Evolutionary conservation across 2,888 invertebrate species (phyloP).

Genomic region (Omphaloscelis lunosa): DNA sequence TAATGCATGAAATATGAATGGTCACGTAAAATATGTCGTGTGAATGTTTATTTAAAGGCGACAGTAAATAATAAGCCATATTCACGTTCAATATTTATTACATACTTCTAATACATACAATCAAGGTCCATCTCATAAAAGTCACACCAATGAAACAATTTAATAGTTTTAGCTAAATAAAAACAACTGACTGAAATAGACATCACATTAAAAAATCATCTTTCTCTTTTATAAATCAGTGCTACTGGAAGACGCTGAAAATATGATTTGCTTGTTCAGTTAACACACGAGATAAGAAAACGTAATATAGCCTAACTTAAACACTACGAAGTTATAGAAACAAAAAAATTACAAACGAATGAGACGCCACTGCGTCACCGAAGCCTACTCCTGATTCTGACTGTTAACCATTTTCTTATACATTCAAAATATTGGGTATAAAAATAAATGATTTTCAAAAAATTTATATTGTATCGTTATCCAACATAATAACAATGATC

Average conservation of each 20-base stretch:
- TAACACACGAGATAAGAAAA: constrained; percentile 72
- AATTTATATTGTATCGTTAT: constrained; percentile 75
- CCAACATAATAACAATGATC: constrained; percentile 79
- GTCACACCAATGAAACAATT: constrained; percentile 86
- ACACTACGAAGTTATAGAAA: constrained; percentile 66
- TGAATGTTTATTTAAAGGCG: constrained; percentile 3
- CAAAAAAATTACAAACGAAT: constrained; percentile 57
- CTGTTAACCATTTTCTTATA: constrained; percentile 73
- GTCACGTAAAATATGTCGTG: constrained; percentile 1
- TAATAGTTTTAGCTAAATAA: constrained; percentile 77
- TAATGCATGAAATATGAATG: constrained; percentile 13
- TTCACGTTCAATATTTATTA: constrained; percentile 87
- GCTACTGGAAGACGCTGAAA: constrained; percentile 87
- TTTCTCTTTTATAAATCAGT: constrained; percentile 75
- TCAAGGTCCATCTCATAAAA: constrained; percentile 85
- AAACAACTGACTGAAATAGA: constrained; percentile 84
- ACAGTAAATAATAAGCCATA: constrained; percentile 68
- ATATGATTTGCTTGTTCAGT: constrained; percentile 68
- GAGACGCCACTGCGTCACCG: constrained; percentile 67
- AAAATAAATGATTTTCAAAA: constrained; percentile 88
- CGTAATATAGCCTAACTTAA: constrained; percentile 70
- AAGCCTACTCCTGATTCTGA: constrained; percentile 74
- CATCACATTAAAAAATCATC: constrained; percentile 79
- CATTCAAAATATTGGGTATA: constrained; percentile 88
- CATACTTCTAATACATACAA: constrained; percentile 87